A percentile compares a stretch with the other conserved stretches of the same genome.
Conservation (phyloP, 2,113 vertebrate genomes). For the Australoheros scitulus region DNA sequence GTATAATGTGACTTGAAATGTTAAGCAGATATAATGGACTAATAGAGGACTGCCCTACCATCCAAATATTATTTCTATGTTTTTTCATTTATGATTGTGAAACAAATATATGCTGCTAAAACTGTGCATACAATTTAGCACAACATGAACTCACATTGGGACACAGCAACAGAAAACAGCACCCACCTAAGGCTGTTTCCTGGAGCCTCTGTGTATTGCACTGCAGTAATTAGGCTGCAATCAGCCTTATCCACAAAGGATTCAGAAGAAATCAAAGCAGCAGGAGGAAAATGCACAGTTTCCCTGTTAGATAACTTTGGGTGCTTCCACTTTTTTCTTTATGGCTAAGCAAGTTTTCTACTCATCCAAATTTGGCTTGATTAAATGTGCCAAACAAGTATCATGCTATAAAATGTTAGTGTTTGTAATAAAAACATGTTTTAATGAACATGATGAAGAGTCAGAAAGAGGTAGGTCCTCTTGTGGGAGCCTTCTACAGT, state of each 20-base stretch:
- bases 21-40: no score
- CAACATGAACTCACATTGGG: background rate
- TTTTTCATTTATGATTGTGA: background rate
- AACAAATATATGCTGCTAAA: background rate
- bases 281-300: background rate
- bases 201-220: slow-evolving; percentile 14
- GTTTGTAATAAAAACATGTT: background rate
- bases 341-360: background rate
- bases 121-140: no score
- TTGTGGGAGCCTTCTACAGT: background rate
- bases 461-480: background rate
- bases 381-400: background rate
- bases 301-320: slow-evolving; percentile 26
- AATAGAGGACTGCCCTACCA: background rate
- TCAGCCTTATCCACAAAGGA: slow-evolving; percentile 44
- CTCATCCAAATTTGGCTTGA: background rate
- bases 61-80: background rate
- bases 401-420: background rate
- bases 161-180: background rate
- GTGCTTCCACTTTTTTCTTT: background rate
- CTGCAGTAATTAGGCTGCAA: slow-evolving; percentile 30
- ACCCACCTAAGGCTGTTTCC: slow-evolving; percentile 24
- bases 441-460: background rate
- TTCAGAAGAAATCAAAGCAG: slow-evolving; percentile 24
- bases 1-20: background rate